Conservation (phyloP, 1,140 invertebrate genomes). For the Tetramorium simillimum region DNA sequence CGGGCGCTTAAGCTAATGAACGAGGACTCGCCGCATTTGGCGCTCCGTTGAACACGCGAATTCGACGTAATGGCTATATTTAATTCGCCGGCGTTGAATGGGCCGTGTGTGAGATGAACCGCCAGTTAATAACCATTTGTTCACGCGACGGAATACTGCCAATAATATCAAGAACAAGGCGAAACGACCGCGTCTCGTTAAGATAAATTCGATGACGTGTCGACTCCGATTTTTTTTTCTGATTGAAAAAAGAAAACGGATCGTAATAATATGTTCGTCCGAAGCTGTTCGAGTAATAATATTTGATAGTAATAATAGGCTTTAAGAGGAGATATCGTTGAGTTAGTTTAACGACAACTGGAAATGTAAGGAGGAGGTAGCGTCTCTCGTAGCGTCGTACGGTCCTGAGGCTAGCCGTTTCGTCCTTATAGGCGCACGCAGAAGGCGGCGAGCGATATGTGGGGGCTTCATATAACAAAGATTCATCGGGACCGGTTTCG, state of each 20-base stretch:
- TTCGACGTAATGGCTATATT: conserved; percentile 58
- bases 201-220: not conserved
- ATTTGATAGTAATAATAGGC: not conserved
- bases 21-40: conserved; percentile 38
- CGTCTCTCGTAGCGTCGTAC: conserved; percentile 35
- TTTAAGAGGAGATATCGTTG: not conserved
- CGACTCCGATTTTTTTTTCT: not conserved
- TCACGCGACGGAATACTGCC: not conserved
- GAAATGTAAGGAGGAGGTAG: not conserved
- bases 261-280: not conserved
- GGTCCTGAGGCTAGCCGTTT: conserved; percentile 55
- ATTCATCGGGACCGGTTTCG: conserved; percentile 85
- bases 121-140: conserved; percentile 17
- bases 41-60: conserved; percentile 27
- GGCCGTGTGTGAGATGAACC: not conserved
- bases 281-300: not conserved
- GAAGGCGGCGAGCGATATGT: conserved; percentile 40
- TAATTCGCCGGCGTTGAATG: conserved; percentile 26
- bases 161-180: not conserved
- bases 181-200: not conserved
- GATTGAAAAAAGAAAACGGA: not conserved
- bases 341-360: not conserved
- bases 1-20: conserved; percentile 53
- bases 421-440: conserved; percentile 65
- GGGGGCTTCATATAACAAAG: conserved; percentile 78